Percentiles rank a stretch among this genome's conserved stretches.
Evolutionary conservation across 2,797 vertebrate genomes (phyloP).

Genomic region (Streptopelia turtur): DNA sequence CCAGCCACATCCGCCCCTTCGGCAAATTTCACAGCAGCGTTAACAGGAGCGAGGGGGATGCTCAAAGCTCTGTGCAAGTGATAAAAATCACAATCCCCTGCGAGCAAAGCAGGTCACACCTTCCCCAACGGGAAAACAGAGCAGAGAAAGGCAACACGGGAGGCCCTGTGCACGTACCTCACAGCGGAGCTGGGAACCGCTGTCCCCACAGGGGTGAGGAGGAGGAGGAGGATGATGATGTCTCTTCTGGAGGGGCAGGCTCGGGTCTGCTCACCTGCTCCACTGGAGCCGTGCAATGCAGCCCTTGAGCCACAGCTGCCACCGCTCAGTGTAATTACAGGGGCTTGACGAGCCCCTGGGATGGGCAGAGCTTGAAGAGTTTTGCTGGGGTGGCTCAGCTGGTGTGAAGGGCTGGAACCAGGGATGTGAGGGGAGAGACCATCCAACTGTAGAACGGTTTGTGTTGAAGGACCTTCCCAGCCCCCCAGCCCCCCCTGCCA

Average conservation of each 20-base stretch:
- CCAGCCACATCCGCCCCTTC: not conserved
- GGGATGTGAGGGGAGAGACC: no score
- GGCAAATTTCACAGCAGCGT: not conserved
- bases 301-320: not conserved
- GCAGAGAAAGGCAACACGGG: not conserved
- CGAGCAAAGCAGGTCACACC: no score
- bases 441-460: no score
- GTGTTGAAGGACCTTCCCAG: no score
- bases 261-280: not conserved
- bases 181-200: fast-evolving
- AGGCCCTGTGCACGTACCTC: not conserved
- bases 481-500: no score
- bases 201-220: fast-evolving
- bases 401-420: not conserved
- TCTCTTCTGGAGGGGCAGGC: not conserved
- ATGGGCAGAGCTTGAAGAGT: not conserved
- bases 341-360: not conserved
- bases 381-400: not conserved
- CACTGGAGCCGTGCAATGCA: fast-evolving
- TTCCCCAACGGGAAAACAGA: not conserved
- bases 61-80: fast-evolving
- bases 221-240: not conserved
- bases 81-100: fast-evolving
- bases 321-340: not conserved
- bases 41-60: not conserved